These are phyloP conservation scores for Tursiops truncatus DNA, from an alignment of 2,113 vertebrate species.

Conservation along the genomic window DNA sequence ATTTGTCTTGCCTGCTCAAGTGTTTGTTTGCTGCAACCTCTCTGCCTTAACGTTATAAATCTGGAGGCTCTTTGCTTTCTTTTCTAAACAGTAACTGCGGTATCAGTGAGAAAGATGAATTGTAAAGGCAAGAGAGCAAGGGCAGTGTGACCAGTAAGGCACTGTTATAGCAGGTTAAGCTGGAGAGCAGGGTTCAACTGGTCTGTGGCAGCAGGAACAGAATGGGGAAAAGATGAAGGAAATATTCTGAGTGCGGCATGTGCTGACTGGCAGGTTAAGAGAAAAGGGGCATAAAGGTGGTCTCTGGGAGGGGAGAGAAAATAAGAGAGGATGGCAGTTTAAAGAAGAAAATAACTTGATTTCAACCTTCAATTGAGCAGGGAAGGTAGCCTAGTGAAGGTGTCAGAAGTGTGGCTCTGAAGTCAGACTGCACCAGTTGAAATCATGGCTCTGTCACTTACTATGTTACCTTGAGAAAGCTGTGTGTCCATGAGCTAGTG, in stretches of 20 bases:
- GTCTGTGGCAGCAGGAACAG: not conserved
- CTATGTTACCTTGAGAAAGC: not conserved
- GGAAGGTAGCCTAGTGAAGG: not conserved
- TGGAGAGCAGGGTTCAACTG: not conserved
- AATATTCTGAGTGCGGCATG: not conserved
- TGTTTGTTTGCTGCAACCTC: not conserved
- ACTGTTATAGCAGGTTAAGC: not conserved
- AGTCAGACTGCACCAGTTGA: not conserved
- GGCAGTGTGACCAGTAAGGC: fast-evolving
- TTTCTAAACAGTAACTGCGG: not conserved
- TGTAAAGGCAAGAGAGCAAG: not conserved
- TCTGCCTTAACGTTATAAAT: not conserved
- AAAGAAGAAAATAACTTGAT: not conserved
- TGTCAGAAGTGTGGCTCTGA: not conserved
- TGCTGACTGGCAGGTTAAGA: no score
- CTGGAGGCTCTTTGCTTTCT: not conserved
- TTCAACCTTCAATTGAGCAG: not conserved
- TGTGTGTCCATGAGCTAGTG: not conserved
- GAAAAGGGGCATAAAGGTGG: not conserved
- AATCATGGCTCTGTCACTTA: not conserved
- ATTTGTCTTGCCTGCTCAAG: not conserved
- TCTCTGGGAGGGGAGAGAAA: not conserved
- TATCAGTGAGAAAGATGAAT: not conserved
- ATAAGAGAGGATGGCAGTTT: not conserved
- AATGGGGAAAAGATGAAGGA: not conserved